Evolutionary conservation across 2,888 invertebrate genomes (phyloP), one percentile per base, ranked within the genome.

Genomic region (Pristionchus fissidentatus): DNA sequence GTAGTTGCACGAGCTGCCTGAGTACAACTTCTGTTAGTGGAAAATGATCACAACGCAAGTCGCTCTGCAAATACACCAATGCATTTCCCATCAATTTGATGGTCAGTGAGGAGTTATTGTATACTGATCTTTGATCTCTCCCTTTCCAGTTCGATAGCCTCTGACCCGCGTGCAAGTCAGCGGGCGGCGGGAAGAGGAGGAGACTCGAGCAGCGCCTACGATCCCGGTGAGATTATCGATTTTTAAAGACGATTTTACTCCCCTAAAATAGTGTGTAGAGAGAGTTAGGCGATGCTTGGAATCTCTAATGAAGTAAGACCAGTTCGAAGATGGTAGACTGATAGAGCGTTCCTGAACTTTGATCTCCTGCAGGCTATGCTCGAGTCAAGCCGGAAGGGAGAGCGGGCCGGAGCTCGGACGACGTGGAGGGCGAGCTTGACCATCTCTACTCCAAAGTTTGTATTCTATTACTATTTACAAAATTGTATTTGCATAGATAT

Each of bases 371-470:
- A 81, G 80, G 80, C 26, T 81, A 81, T 41, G 80, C 80, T 15
- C 60, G 80, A 8, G 80, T 81, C 15, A 29, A n/a, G 13, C 46
- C 80, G 13, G 80, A 62, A 8, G 57, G 55, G 13, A 29, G 78
- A 3, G 55, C 46, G 32, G 75, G 75, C 15, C 46, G 75, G 15
- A 35, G 70, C 5, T 70, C 75, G n/a, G 75, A 77, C 22, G 75
- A 46, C 26, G 79, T 57, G 26, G 83, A 83, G 26, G 41, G 73
- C 22, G 83, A 83, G 35, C 43, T 83, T 19, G 83, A 83, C 32
- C 83, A 83, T 2, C 43, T 83, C 15, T 83, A 83, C 73, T 83
- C 83, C 38, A 83, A 83, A 55, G 73, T 83, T 55, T n/a, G n/a
- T n/a, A n/a, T n/a, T n/a, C n/a, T n/a, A n/a, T n/a, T n/a, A n/a